Percentiles rank a stretch among this genome's conserved stretches.
phyloP scores from a whole-genome alignment of 1,140 invertebrate genomes.

The Zaprionus tsacasi region DNA sequence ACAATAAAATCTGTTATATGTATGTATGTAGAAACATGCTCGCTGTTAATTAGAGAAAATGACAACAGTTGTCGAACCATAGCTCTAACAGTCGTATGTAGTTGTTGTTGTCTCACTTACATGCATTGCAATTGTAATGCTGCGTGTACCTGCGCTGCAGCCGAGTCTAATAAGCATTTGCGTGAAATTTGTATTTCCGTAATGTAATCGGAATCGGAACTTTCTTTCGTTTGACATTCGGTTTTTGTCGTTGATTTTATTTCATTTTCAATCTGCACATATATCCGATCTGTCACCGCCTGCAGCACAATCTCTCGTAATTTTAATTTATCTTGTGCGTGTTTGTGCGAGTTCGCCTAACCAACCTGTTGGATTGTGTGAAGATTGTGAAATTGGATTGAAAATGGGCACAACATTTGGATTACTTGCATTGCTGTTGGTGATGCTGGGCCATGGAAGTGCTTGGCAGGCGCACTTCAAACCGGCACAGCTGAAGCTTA shows the following conservation, averaged over 20 bases:
- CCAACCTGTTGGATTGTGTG: not conserved
- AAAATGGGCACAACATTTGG: not conserved
- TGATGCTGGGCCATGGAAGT: constrained; percentile 21
- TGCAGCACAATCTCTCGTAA: no score
- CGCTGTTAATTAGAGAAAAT: constrained; percentile 3
- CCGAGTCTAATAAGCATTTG: not conserved
- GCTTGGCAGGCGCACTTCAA: constrained; percentile 58
- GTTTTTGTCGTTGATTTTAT: not conserved
- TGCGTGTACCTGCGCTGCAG: no score
- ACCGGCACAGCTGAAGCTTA: constrained; percentile 37
- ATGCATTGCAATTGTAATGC: not conserved
- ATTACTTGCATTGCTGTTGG: constrained; percentile 6
- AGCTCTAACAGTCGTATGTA: not conserved
- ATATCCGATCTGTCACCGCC: not conserved
- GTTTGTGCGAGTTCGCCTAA: not conserved
- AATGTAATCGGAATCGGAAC: not conserved
- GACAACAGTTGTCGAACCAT: not conserved
- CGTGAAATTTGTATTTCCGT: not conserved
- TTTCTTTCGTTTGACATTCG: not conserved
- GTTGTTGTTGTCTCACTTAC: not conserved
- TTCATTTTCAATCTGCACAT: not conserved
- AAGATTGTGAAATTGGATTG: not conserved
- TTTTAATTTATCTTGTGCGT: not conserved
- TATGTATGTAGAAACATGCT: not conserved
- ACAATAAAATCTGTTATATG: not conserved